phyloP scores from a whole-genome alignment of 2,888 invertebrate genomes.

The Cataglyphis cursor region DNA sequence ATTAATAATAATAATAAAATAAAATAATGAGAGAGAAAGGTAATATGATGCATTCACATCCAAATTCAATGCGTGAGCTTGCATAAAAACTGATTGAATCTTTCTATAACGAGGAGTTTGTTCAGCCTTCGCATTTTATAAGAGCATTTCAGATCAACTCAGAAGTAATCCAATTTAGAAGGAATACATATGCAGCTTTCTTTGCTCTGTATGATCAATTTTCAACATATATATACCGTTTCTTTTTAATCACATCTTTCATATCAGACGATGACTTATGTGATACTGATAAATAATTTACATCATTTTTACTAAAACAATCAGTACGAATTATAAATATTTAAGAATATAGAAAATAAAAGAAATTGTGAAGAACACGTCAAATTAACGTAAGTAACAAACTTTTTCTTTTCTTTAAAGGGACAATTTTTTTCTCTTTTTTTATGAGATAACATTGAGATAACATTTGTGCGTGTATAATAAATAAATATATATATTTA shows the following conservation, averaged over 20 bases:
- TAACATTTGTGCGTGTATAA: neutral
- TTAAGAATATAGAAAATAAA: neutral
- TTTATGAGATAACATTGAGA: neutral
- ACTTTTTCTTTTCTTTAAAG: slow-evolving; percentile 38
- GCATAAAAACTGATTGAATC: neutral
- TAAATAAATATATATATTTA: neutral
- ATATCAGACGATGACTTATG: slow-evolving; percentile 64
- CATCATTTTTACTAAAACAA: slow-evolving; percentile 61
- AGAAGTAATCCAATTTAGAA: slow-evolving; percentile 66
- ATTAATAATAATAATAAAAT: neutral
- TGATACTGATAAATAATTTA: slow-evolving; percentile 68
- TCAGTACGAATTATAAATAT: slow-evolving; percentile 43
- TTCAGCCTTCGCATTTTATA: slow-evolving; percentile 26
- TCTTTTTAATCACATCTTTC: neutral
- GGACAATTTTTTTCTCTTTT: too few species aligned
- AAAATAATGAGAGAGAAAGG: neutral
- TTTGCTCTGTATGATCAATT: slow-evolving; percentile 41
- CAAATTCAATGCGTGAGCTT: neutral
- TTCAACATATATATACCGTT: slow-evolving; percentile 39
- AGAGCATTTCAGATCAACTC: slow-evolving; percentile 62
- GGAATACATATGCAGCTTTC: slow-evolving; percentile 48
- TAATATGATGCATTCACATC: slow-evolving; percentile 3
- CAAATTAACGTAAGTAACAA: slow-evolving; percentile 23
- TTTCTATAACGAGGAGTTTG: slow-evolving; percentile 1
- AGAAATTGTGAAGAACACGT: neutral